These are phyloP conservation scores for Neodiprion lecontei DNA, from an alignment of 1,140 invertebrate species.

Conservation along the genomic window DNA sequence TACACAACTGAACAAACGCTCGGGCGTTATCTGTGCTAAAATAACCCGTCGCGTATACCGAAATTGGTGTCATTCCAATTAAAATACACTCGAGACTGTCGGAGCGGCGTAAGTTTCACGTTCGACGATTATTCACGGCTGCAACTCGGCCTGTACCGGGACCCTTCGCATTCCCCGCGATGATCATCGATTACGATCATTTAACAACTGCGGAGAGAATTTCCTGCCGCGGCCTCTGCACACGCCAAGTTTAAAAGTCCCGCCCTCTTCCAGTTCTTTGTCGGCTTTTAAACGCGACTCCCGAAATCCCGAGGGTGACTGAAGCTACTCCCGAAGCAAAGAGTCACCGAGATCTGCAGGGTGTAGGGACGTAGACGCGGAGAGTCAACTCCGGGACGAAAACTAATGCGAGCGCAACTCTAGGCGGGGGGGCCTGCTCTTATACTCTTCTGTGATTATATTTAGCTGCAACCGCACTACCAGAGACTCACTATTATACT, in stretches of 20 bases:
- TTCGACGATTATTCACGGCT: too few species aligned
- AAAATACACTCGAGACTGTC: background rate
- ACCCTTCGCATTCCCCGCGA: too few species aligned
- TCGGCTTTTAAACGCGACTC: too few species aligned
- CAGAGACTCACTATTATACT: background rate
- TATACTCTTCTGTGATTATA: slow-evolving; percentile 25
- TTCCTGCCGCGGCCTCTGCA: too few species aligned
- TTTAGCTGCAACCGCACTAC: slow-evolving; percentile 15
- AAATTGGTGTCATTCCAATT: background rate
- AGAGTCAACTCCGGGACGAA: background rate
- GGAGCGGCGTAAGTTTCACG: background rate
- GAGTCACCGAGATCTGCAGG: background rate
- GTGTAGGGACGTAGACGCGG: background rate
- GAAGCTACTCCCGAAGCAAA: background rate
- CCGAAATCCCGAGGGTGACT: too few species aligned
- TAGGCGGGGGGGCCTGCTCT: slow-evolving; percentile 23
- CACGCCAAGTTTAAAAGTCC: too few species aligned
- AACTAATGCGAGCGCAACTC: slow-evolving; percentile 10
- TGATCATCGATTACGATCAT: too few species aligned
- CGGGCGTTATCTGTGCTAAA: background rate
- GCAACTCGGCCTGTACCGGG: too few species aligned
- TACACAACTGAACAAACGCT: background rate
- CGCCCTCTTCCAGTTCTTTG: too few species aligned
- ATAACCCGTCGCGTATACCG: background rate
- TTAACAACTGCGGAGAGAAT: too few species aligned